Evolutionary conservation across 2,797 vertebrate species (phyloP).

Genomic region (Columba guinea): DNA sequence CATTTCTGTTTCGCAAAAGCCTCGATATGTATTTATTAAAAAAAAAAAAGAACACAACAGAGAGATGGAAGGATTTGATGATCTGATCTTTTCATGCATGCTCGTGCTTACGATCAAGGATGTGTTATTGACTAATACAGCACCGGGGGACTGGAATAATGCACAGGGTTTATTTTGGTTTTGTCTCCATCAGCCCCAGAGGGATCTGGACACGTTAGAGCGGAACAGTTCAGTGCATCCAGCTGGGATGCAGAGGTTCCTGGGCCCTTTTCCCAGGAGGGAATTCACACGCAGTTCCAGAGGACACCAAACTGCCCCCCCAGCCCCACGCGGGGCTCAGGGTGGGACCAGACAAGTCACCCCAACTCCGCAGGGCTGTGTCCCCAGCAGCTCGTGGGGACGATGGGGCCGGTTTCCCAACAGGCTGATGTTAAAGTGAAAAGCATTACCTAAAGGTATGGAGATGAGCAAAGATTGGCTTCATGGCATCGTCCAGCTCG

Average conservation of each 20-base stretch:
- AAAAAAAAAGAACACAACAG: background rate
- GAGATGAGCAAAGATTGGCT: background rate
- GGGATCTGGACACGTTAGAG: background rate
- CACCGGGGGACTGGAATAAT: background rate
- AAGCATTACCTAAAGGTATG: background rate
- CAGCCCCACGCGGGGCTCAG: fast-evolving
- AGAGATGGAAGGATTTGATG: background rate
- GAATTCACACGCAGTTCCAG: background rate
- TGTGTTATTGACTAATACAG: background rate
- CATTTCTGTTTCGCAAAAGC: background rate
- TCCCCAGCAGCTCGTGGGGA: background rate
- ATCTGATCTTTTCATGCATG: background rate
- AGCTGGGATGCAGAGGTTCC: background rate
- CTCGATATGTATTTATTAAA: background rate
- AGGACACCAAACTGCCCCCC: background rate
- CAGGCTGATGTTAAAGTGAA: background rate
- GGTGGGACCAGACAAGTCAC: background rate
- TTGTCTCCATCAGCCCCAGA: background rate
- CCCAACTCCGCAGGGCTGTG: fast-evolving
- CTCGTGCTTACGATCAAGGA: background rate
- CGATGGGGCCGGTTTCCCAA: background rate
- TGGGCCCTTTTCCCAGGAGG: background rate
- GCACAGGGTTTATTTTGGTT: background rate
- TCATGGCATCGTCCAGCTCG: background rate
- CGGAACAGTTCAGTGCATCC: background rate